Evolutionary conservation across 1,140 invertebrate genomes (phyloP), one percentile per base, ranked within the genome.

Genomic region (Pollicipes pollicipes): DNA sequence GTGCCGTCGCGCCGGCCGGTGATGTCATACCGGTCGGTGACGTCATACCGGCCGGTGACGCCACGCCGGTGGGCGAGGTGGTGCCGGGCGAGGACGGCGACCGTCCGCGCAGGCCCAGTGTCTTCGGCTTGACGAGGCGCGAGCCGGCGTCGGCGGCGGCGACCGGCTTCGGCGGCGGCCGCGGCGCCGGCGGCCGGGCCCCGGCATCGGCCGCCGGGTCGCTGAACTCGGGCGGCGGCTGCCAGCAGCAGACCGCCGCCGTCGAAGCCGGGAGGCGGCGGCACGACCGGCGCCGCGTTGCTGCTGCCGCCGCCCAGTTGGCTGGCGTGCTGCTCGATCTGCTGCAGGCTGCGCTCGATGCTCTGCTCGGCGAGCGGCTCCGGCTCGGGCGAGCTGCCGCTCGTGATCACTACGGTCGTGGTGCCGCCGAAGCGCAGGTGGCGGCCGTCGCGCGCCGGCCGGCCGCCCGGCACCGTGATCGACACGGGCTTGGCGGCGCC

Each of bases 171-270:
- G 72, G 27, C 26, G 28, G 45, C 45, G 45, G 45, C 45, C 45
- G 45, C 17, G 45, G 45, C 45, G 45, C 45, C 45, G 45, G 45
- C 45, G 45, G 13, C 45, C 24, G 13, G 6, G n/a, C n/a, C n/a
- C n/a, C n/a, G n/a, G n/a, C n/a, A n/a, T 79, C 82, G 66, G 74
- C 72, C n/a, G 77, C 73, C 16, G 76, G 73, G 64, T 82, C 85
- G 68, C 82, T 84, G 76, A 89, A 90, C 77, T 89, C 88, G 13
- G 88, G 88, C n/a, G 88, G 88, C n/a, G 88, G 88, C 21, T n/a
- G 88, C 87, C 4, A 89, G 81, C 70, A 88, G 87, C 30, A 88
- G 80, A 28, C 35, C 32, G 71, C 30, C 37, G 67, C 68, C 37
- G 30, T 13, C 63, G 21, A 58, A 77, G 68, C 76, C 76, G 16